Conservation (phyloP, 2,888 invertebrate species). For the Athrips mouffetella region DNA sequence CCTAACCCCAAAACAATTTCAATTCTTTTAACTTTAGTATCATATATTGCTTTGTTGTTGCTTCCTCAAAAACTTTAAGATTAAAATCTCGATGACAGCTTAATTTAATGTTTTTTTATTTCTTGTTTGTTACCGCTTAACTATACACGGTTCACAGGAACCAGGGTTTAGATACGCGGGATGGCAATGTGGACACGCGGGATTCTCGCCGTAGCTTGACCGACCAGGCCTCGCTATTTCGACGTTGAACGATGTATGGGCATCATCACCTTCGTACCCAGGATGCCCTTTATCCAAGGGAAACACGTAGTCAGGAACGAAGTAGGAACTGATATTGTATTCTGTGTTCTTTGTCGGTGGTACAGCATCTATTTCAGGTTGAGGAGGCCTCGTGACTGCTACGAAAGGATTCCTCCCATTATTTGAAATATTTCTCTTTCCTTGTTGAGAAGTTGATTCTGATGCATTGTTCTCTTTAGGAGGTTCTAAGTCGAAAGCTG, state of each 20-base stretch:
- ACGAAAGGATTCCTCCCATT: slow-evolving; percentile 51
- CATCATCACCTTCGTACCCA: slow-evolving; percentile 75
- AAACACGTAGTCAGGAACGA: slow-evolving; percentile 80
- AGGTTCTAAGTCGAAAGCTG: slow-evolving; percentile 77
- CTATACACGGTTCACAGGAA: slow-evolving; percentile 82
- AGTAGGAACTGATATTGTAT: slow-evolving; percentile 79
- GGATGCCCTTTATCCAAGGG: slow-evolving; percentile 79
- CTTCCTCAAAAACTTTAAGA: slow-evolving; percentile 6
- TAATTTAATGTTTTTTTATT: not conserved
- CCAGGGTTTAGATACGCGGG: slow-evolving; percentile 80
- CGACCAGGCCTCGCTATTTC: slow-evolving; percentile 66
- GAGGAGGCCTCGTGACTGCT: slow-evolving; percentile 50
- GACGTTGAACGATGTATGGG: slow-evolving; percentile 80
- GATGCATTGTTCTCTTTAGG: slow-evolving; percentile 69
- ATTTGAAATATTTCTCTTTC: slow-evolving; percentile 38
- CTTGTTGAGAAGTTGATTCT: slow-evolving; percentile 30
- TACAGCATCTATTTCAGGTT: slow-evolving; percentile 40
- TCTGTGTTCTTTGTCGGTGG: slow-evolving; percentile 55
- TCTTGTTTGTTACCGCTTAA: slow-evolving; percentile 57
- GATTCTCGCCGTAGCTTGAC: slow-evolving; percentile 78
- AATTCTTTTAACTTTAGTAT: not conserved
- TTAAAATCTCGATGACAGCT: slow-evolving; percentile 7
- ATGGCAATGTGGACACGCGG: slow-evolving; percentile 81
- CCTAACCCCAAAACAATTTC: too few species aligned
- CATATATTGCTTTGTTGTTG: too few species aligned